A percentile compares a stretch with the other conserved stretches of the same genome.
Evolutionary conservation across 2,797 vertebrate species (phyloP).

Genomic region (Eremophila alpestris): DNA sequence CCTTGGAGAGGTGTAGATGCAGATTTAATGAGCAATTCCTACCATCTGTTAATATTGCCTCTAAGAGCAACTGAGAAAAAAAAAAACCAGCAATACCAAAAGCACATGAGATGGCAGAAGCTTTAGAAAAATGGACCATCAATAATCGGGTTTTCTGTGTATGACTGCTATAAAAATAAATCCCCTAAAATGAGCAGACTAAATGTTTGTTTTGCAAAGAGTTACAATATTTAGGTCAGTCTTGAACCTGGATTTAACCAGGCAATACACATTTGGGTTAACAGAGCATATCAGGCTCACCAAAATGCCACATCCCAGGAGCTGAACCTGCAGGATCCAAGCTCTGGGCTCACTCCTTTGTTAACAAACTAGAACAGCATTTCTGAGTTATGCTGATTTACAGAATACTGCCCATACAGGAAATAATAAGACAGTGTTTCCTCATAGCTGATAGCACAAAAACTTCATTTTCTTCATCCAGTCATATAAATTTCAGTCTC

Average conservation of each 20-base stretch:
- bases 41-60: conserved; percentile 72
- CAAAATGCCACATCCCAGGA: neutral
- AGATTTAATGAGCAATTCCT: conserved; percentile 71
- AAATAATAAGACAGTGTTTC: neutral
- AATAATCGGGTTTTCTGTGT: neutral
- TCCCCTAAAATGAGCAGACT: neutral
- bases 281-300: neutral
- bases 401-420: neutral
- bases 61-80: conserved; percentile 58
- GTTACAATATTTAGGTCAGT: neutral
- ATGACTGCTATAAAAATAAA: neutral
- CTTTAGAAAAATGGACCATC: conserved; percentile 1
- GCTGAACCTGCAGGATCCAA: neutral
- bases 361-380: neutral
- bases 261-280: neutral
- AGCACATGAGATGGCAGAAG: conserved; percentile 27
- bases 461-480: neutral
- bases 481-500: neutral
- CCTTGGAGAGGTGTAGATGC: conserved; percentile 55
- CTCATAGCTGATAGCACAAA: neutral
- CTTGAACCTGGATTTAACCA: conserved; percentile 8
- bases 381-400: neutral
- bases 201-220: neutral
- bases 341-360: neutral
- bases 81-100: neutral